Conservation (phyloP, 2,888 invertebrate species). For the Biston stratarius region DNA sequence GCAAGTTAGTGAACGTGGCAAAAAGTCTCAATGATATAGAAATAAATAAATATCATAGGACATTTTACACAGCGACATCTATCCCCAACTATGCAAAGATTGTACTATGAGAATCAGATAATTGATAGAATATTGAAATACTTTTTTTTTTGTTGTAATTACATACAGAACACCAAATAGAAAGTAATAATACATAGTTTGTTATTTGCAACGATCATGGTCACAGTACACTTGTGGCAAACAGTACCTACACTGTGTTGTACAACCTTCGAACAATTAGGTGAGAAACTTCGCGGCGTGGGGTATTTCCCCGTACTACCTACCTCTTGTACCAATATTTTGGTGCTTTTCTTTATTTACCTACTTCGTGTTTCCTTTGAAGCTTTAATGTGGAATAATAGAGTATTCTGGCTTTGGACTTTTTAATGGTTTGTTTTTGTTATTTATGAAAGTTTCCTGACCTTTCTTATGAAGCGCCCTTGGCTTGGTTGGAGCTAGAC, state of each 20-base stretch:
- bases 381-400: slow-evolving; percentile 10
- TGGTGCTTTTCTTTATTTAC: slow-evolving; percentile 27
- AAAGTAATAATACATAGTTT: no score
- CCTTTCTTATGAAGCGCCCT: not conserved
- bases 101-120: no score
- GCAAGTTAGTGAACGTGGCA: no score
- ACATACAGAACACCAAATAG: no score
- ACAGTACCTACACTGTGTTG: slow-evolving; percentile 21
- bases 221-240: slow-evolving; percentile 24
- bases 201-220: not conserved
- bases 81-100: no score
- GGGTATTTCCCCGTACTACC: slow-evolving; percentile 14
- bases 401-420: slow-evolving; percentile 1
- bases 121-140: no score
- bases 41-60: no score
- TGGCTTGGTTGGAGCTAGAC: not conserved
- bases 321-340: slow-evolving; percentile 25
- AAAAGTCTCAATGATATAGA: no score
- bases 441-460: not conserved
- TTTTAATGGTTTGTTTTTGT: slow-evolving; percentile 10
- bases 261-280: slow-evolving; percentile 38
- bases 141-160: no score
- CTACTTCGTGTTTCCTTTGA: slow-evolving; percentile 18
- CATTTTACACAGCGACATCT: no score
- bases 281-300: slow-evolving; percentile 26